These are phyloP conservation scores for Bombus picipes DNA, from an alignment of 1,140 invertebrate genomes.

Conservation along the genomic window DNA sequence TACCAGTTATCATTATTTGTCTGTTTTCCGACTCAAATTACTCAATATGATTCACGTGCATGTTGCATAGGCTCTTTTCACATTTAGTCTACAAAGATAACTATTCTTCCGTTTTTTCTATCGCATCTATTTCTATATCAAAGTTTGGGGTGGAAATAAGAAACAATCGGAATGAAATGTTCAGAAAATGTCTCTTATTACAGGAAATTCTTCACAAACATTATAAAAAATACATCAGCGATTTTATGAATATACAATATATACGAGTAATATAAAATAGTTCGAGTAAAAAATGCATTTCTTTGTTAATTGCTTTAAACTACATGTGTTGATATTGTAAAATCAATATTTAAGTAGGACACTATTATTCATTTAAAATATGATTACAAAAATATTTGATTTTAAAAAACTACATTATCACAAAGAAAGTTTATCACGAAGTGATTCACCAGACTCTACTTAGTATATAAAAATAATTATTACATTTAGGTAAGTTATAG, in stretches of 20 bases:
- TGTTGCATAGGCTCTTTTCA: neutral
- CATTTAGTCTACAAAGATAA: neutral
- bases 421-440: fast-evolving
- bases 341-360: fast-evolving
- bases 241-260: no score
- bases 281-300: fast-evolving
- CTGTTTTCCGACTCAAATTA: constrained; percentile 4
- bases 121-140: neutral
- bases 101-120: neutral
- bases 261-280: fast-evolving
- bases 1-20: neutral
- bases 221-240: fast-evolving
- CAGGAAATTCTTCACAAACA: fast-evolving
- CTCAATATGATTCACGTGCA: constrained; percentile 6
- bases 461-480: no score
- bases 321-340: no score
- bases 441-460: fast-evolving
- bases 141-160: no score
- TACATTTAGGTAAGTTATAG: fast-evolving
- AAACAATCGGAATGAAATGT: neutral
- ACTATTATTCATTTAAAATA: no score
- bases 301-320: no score
- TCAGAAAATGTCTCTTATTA: fast-evolving
- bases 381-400: no score
- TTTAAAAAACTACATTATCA: no score